phyloP scores from a whole-genome alignment of 1,140 invertebrate genomes.

The Holcopasites calliopsidis region DNA sequence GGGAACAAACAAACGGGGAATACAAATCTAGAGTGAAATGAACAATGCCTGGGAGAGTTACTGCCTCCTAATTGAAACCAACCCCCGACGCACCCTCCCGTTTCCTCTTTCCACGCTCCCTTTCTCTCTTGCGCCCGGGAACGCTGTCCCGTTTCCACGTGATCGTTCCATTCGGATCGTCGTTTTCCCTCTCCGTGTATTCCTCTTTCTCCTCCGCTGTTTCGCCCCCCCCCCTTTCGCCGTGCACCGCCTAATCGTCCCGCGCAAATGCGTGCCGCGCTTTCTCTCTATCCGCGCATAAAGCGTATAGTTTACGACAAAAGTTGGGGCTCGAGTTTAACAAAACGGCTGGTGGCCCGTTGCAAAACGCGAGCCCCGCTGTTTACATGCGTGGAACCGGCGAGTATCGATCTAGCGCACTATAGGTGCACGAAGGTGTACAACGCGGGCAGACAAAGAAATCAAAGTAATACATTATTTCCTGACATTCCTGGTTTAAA shows the following conservation, averaged over 20 bases:
- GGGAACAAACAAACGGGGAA: slow-evolving; percentile 75
- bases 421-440: slow-evolving; percentile 5
- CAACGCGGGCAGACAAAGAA: slow-evolving; percentile 19
- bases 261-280: slow-evolving; percentile 74
- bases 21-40: slow-evolving; percentile 79
- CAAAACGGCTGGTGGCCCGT: slow-evolving; percentile 61
- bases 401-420: slow-evolving; percentile 52
- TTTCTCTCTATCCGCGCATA: slow-evolving; percentile 63
- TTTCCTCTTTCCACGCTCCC: slow-evolving; percentile 58
- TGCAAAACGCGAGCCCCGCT: slow-evolving; percentile 41
- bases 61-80: slow-evolving; percentile 78
- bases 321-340: slow-evolving; percentile 60
- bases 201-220: slow-evolving; percentile 42
- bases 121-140: slow-evolving; percentile 18
- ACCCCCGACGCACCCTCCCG: slow-evolving; percentile 61
- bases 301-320: slow-evolving; percentile 68
- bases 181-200: slow-evolving; percentile 4
- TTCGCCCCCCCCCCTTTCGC: slow-evolving; percentile 32
- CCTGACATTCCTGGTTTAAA: slow-evolving; percentile 17
- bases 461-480: slow-evolving; percentile 38
- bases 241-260: slow-evolving; percentile 70
- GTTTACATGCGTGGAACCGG: slow-evolving; percentile 59
- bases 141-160: slow-evolving; percentile 17
- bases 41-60: slow-evolving; percentile 79
- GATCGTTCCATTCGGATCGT: not conserved